Evolutionary conservation across 1,140 invertebrate species (phyloP), one percentile per base, ranked within the genome.

Genomic region (Dufourea novaeangliae): DNA sequence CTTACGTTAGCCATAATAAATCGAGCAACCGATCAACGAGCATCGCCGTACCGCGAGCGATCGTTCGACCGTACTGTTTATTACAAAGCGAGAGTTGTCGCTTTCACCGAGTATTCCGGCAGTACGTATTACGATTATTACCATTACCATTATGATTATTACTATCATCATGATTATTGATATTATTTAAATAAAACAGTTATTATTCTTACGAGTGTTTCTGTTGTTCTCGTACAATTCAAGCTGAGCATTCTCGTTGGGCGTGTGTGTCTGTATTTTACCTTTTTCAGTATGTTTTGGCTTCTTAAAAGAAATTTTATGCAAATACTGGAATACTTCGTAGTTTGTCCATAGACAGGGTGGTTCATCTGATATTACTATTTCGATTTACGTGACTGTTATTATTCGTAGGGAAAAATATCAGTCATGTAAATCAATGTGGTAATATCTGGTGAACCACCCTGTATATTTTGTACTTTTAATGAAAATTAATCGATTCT

Each of bases 161-260:
- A 50, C 39, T 66, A 74, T 76, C 54, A 75, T 20, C 71, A 83
- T 75, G 77, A 83, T 82, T 82, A 86, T 22, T 86, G 73, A 84
- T 83, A 87, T 87, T 80, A 87, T 87, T 87, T 87, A 83, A 87
- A 87, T 87, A 87, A 87, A 87, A 63, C 79, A 87, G 86, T 87
- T 80, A 87, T 87, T 85, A 85, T 84, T 84, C 71, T 78, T 86
- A 80, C 44, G 69, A 83, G 75, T 83, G 56, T 79, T 77, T 62
- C 71, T 82, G 76, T 83, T 82, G 52, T 78, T 5, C 34, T 37
- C 41, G 41, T 50, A 50, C 46, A 50, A 50, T n/a, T 50, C 20
- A n/a, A 50, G 54, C 8, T 25, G 32, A 61, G 50, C 41, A n/a
- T 44, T 32, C 17, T 25, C 34, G 44, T n/a, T 14, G 44, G 14